Base-by-base conservation (phyloP, 2,888 invertebrate genomes). In the Oxystoma pomonae region DNA sequence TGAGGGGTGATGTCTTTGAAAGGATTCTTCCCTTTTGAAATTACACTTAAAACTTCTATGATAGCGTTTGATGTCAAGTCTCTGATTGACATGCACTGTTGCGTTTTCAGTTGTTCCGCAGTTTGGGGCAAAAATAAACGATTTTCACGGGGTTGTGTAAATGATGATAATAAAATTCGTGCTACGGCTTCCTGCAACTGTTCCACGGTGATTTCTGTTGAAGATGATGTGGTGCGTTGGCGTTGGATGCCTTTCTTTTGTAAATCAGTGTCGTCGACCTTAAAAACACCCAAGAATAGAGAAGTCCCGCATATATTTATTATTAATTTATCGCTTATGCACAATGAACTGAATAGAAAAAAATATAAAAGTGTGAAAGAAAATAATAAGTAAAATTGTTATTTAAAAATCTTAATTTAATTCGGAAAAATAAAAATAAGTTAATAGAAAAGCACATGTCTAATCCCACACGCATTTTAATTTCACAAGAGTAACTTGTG, bases 161-260 rank as follows among this genome's bases (percentile, higher is more conserved):
- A 92, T 1, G 90, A 87, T 50, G 89, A 88, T 75, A 89, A 87
- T 17, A 92, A 80, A 62, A 92, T 86, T 73, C 88, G 85, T 1
- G 88, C 87, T 57, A 91, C 83, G 67, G 88, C 84, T 61, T 83
- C 79, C 66, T 86, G 81, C 20, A 90, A 81, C 74, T 89, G 88
- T 60, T 89, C 88, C 65, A 85, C 85, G 3, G 86, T 85, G 61
- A 87, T 78, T 75, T 89, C 90, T 16, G 83, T 83, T 66, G 83
- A 82, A 3, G 77, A 75, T 2, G 77, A 76, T 16, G 73, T 73
- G 1, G 77, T 78, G 63, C 78, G 73, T 68, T 77, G 77, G 60
- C 78, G 70, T 16, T 77, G 74, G 17, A 73, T 81, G 60, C 83
- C 83, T 61, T 79, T 78, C 66, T 77, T 80, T 62, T 79, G 80